Base-by-base conservation (phyloP, 2,888 invertebrate species). In the Trichogramma dendrolimi region DNA sequence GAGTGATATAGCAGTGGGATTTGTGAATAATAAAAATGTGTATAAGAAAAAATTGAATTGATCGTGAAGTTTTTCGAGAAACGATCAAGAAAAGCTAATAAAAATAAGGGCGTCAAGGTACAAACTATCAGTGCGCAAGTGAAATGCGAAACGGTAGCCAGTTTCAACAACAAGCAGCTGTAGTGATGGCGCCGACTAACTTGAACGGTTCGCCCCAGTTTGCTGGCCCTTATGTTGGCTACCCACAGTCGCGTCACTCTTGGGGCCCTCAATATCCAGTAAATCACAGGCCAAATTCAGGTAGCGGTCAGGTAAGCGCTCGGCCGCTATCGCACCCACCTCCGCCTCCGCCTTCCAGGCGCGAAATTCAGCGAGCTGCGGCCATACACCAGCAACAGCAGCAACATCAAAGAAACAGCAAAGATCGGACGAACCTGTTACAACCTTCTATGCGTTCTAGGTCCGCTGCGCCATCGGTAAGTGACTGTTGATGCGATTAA, bases 191-290 rank as follows among this genome's bases (percentile, higher is more conserved):
- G 58, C 78, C 77, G 71, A 73, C 77, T 55, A 84, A 85, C 70
- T 71, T 79, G 67, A 79, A 79, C 71, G 78, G 79, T 61, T 78
- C 80, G 68, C 74, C 77, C 65, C 77, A 78, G 68, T 75, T 75
- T 81, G 83, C 70, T 80, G 83, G 75, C 80, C 83, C 69, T 81
- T 84, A 68, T 80, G 83, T 71, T 79, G 83, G 66, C 80, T 82
- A 84, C 69, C 82, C 83, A 81, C 73, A 74, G 41, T 71, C 73
- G 42, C 75, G 79, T 59, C 75, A 76, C 64, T 72, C 76, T 63
- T 84, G 84, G 70, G 83, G 72, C 78, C 27, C 27, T 27, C 84
- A 73, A 80, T 82, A 61, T 40, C 65, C 65, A 4, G 58, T 63
- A 43, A 27, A 27, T 27, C 27, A 27, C 27, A 27, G 27, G 27